A percentile compares a stretch with the other conserved stretches of the same genome.
Conservation (phyloP, 2,888 invertebrate species). For the Apodemia zela region DNA sequence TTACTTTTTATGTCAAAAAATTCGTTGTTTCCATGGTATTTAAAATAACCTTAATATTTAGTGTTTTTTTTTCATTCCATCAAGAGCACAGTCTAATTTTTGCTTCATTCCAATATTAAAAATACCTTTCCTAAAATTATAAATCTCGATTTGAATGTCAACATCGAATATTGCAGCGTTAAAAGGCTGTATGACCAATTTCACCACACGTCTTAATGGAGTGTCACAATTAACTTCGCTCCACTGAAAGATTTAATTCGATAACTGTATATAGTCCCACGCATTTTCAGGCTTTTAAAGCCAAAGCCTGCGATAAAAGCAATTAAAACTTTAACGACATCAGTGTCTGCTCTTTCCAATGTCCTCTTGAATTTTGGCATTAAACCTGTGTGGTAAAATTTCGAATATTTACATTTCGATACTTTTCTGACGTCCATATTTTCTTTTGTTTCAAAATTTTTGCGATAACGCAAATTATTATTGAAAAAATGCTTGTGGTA, state of each 20-base stretch:
- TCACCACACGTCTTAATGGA: conserved; percentile 34
- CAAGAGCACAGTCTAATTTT: too few relatives aligned
- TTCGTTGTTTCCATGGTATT: too few relatives aligned
- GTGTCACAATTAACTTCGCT: conserved; percentile 37
- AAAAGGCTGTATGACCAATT: conserved; percentile 31
- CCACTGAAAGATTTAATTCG: conserved; percentile 58
- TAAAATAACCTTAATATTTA: too few relatives aligned
- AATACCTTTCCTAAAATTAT: too few relatives aligned
- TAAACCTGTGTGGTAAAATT: conserved; percentile 43
- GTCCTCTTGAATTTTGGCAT: conserved; percentile 49
- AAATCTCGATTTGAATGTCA: not conserved
- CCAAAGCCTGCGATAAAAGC: conserved; percentile 66
- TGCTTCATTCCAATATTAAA: too few relatives aligned
- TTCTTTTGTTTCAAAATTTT: not conserved
- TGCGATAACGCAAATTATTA: too few relatives aligned
- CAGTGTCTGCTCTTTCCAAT: conserved; percentile 55
- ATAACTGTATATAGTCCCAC: conserved; percentile 55
- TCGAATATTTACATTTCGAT: conserved; percentile 19
- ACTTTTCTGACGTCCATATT: not conserved
- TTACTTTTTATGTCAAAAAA: too few relatives aligned
- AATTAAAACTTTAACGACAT: conserved; percentile 73
- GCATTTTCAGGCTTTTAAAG: conserved; percentile 61
- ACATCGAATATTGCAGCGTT: conserved; percentile 13
- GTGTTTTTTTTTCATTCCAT: too few relatives aligned
- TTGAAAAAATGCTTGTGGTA: too few relatives aligned